Conservation (phyloP, 53 echinoderm and acorn worm species). For the Pentamera pediparva region DNA sequence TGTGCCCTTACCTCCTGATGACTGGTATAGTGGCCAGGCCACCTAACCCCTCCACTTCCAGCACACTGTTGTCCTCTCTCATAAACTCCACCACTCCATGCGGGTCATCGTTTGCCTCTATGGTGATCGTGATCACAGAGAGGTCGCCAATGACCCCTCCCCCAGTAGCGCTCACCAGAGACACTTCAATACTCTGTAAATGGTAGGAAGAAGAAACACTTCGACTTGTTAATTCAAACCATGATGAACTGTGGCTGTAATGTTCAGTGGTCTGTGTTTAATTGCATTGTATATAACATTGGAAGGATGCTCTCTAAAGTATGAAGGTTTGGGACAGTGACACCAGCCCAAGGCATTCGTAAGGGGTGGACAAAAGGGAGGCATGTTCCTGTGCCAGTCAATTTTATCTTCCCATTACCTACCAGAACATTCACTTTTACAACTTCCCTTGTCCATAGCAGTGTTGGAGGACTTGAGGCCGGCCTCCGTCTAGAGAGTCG, state of each 20-base stretch:
- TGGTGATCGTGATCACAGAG: slow-evolving; percentile 50
- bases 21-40: slow-evolving; percentile 57
- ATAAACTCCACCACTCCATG: slow-evolving; percentile 87
- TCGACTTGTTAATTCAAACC: not conserved
- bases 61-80: slow-evolving; percentile 52
- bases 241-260: not conserved
- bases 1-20: slow-evolving; percentile 64
- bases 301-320: no score
- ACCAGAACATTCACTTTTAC: no score
- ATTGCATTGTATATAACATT: no score
- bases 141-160: slow-evolving; percentile 88
- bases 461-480: no score
- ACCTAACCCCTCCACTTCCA: slow-evolving; percentile 43
- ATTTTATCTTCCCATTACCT: no score
- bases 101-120: slow-evolving; percentile 93
- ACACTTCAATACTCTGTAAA: slow-evolving; percentile 61
- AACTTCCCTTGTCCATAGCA: no score
- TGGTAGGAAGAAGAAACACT: not conserved
- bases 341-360: no score
- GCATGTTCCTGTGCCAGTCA: no score
- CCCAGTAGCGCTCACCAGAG: slow-evolving; percentile 71
- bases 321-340: no score
- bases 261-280: no score
- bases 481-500: no score
- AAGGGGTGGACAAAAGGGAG: no score